These are phyloP conservation scores for Drosophila kepulauana DNA, from an alignment of 1,140 invertebrate species.

Conservation along the genomic window DNA sequence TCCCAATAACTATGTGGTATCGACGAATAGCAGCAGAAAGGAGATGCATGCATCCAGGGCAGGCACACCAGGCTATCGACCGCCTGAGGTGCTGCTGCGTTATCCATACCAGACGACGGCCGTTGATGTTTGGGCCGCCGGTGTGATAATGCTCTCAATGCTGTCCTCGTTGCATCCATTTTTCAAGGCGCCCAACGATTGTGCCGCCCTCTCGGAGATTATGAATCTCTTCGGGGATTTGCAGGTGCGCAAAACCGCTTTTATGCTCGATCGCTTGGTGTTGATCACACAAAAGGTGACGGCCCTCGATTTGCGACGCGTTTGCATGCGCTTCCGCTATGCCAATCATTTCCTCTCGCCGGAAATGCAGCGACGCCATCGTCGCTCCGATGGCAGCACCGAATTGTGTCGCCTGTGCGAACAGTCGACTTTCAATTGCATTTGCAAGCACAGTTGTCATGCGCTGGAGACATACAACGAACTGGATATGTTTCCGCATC, in stretches of 20 bases:
- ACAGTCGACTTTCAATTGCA: slow-evolving; percentile 72
- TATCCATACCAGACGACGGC: slow-evolving; percentile 90
- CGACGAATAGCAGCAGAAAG: slow-evolving; percentile 72
- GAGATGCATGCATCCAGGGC: slow-evolving; percentile 90
- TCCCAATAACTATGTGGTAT: slow-evolving; percentile 72
- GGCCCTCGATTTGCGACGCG: slow-evolving; percentile 86
- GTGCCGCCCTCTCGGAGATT: slow-evolving; percentile 93
- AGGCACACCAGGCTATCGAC: slow-evolving; percentile 94
- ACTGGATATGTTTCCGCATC: slow-evolving; percentile 68
- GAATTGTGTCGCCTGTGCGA: slow-evolving; percentile 77
- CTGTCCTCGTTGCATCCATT: slow-evolving; percentile 93
- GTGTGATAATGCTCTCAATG: slow-evolving; percentile 93
- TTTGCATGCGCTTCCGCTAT: slow-evolving; percentile 85
- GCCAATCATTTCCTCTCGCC: slow-evolving; percentile 63
- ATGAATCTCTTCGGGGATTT: slow-evolving; percentile 91
- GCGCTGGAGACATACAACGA: slow-evolving; percentile 61
- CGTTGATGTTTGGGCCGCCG: slow-evolving; percentile 96
- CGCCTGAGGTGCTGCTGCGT: slow-evolving; percentile 95
- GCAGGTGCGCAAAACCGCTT: slow-evolving; percentile 89
- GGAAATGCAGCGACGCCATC: slow-evolving; percentile 59
- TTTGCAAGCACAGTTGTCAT: slow-evolving; percentile 68
- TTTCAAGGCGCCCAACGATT: slow-evolving; percentile 93
- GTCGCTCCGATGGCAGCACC: slow-evolving; percentile 62
- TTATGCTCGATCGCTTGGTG: slow-evolving; percentile 87
- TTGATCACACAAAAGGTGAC: slow-evolving; percentile 86